Base-by-base conservation (phyloP, 2,113 vertebrate species). In the Antechinus flavipes region DNA sequence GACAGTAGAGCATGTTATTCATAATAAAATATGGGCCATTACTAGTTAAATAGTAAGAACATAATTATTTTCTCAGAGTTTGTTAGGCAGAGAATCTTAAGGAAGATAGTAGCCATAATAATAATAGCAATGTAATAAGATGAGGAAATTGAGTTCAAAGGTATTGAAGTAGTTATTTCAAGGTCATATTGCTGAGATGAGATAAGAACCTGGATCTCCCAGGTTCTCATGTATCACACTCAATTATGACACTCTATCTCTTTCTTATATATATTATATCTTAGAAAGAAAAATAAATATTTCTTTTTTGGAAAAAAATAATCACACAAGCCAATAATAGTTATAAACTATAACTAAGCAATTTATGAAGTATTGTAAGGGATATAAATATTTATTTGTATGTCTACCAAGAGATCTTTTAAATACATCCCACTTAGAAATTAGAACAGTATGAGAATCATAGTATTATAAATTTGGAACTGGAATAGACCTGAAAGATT, bases 11-110 rank as follows among this genome's bases (percentile, higher is more conserved):
- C 97, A 97, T 49, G 89, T 95, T 98, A 95, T 55, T 95, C 92
- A 56, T 98, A 98, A 98, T 98, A 98, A 98, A 98, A 97, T 98
- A 98, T 97, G 94, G 96, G 98, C 97, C 92, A 94, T 96, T 96
- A 94, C 50, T 97, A 98, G 98, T 98, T 98, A 97, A 61, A 98
- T 97, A 98, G 58, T 89, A 92, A 98, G 95, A 53, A 54, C 93
- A 52, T 97, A 98, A 98, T 98, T 97, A 98, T 2, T 54, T 98
- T 97, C 97, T 98, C 95, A 98, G 97, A 98, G 97, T 98, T 98
- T 97, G 95, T 98, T 98, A 98, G 92, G 53, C 95, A 98, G 91
- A 58, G 84, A 95, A 53, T 92, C 96, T 92, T 95, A 49, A 98
- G 89, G 42, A 95, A 49, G 90, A 96, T 94, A 97, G 92, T 93